Percentiles rank a stretch among this genome's conserved stretches.
phyloP scores from a whole-genome alignment of 2,113 vertebrate species.

The Morone chrysops region DNA sequence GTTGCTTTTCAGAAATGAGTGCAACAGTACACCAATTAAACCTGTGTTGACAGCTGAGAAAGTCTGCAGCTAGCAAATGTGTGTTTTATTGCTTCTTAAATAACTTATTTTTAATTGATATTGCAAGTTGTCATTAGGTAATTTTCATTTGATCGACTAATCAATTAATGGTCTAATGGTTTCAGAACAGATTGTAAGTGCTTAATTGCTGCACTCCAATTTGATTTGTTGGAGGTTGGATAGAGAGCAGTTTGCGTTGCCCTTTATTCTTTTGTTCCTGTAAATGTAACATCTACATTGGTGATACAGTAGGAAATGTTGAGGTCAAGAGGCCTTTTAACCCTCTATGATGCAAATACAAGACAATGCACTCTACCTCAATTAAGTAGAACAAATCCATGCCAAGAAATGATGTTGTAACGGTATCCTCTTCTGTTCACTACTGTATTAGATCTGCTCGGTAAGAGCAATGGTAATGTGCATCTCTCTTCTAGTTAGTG shows the following conservation, averaged over 20 bases:
- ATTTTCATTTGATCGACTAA: not conserved
- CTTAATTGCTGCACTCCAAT: not conserved
- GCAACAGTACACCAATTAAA: not conserved
- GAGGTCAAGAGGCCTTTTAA: slow-evolving; percentile 1
- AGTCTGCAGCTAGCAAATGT: not conserved
- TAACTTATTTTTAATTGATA: not conserved
- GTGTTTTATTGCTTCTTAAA: not conserved
- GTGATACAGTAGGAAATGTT: slow-evolving; percentile 16
- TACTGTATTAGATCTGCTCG: slow-evolving; percentile 6
- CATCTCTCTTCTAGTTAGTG: not conserved
- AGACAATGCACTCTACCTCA: not conserved
- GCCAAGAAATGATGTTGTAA: slow-evolving; percentile 6
- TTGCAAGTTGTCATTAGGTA: not conserved
- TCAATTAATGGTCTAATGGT: slow-evolving; percentile 8
- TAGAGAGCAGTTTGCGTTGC: not conserved
- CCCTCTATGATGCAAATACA: not conserved
- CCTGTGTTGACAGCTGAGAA: no score
- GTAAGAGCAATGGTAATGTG: not conserved
- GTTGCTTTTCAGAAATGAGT: not conserved
- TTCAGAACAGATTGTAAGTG: not conserved
- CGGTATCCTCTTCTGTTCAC: slow-evolving; percentile 1
- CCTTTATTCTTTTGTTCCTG: not conserved
- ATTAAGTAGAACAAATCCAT: not conserved
- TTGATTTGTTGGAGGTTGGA: not conserved
- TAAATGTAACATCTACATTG: not conserved